Evolutionary conservation across 2,888 invertebrate species (phyloP), one percentile per base, ranked within the genome.

Genomic region (Drosophila algonquin): DNA sequence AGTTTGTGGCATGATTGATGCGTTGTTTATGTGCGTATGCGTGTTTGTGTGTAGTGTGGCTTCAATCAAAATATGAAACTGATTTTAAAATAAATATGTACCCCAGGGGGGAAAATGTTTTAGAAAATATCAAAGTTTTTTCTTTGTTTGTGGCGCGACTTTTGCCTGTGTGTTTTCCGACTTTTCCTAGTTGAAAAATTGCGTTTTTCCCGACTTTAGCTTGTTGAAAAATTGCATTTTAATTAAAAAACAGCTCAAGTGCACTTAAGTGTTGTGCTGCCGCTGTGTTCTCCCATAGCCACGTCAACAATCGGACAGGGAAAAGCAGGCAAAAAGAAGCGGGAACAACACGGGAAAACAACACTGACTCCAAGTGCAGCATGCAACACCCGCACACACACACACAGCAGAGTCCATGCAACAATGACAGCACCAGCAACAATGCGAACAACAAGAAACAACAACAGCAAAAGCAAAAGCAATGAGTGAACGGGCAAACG

Each of bases 161-260:
- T 52, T 35, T 45, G 18, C 32, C 10, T 45, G 32, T 24, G 16
- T 18, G 14, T 55, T 46, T 62, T 30, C 10, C 61, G 40, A 61
- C 54, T 59, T 69, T 54, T 45, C 75, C 77, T 67, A 56, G 73
- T 75, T 85, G 84, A 76, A 81, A 85, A 86, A 87, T 87, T 80
- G 83, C 74, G 73, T 79, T 85, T 87, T 86, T 21, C 10, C 40
- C 63, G 46, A 58, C 54, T 64, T 69, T 54, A 35, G 78, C 79
- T 67, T 61, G 73, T 75, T 85, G 84, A 76, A 81, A 85, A 86
- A 86, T 87, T 81, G 85, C 74, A 75, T 79, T 86, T 86, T 86
- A 86, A 86, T 86, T 86, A 85, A 86, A 86, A 87, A 87, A 83
- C 40, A 40, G 85, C 83, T 86, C 80, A 86, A 86, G 84, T 85